Evolutionary conservation across 2,113 vertebrate species (phyloP).

Genomic region (Melospiza melodia): DNA sequence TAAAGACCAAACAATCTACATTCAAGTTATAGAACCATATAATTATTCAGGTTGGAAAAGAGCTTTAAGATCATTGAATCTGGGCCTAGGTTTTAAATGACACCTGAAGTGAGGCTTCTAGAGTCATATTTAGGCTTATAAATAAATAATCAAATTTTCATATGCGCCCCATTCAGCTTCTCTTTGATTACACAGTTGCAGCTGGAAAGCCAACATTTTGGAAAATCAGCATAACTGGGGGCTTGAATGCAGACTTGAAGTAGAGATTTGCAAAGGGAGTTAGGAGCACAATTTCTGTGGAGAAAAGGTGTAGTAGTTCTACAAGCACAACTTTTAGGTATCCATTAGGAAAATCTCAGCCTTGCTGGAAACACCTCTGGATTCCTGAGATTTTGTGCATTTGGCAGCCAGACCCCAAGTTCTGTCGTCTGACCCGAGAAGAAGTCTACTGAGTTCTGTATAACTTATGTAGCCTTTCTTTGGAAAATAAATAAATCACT

Average conservation of each 20-base stretch:
- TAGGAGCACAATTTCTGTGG: not conserved
- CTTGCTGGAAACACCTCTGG: constrained; percentile 1
- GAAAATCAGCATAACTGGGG: not conserved
- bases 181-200: not conserved
- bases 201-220: not conserved
- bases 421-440: not conserved
- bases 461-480: constrained; percentile 46
- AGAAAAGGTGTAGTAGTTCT: not conserved
- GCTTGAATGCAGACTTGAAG: not conserved
- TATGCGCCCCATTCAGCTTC: not conserved
- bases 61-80: not conserved
- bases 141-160: not conserved
- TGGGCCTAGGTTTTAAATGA: not conserved
- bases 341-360: constrained; percentile 50
- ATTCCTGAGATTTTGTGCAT: constrained; percentile 49
- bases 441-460: constrained; percentile 6
- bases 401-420: constrained; percentile 43
- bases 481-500: constrained; percentile 69
- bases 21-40: not conserved
- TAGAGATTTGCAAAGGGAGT: not conserved
- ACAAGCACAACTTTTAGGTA: not conserved
- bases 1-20: not conserved
- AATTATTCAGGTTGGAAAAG: not conserved
- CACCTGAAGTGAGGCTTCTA: not conserved
- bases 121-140: not conserved